phyloP scores from a whole-genome alignment of 23 tunicate species.

The Styela clava region DNA sequence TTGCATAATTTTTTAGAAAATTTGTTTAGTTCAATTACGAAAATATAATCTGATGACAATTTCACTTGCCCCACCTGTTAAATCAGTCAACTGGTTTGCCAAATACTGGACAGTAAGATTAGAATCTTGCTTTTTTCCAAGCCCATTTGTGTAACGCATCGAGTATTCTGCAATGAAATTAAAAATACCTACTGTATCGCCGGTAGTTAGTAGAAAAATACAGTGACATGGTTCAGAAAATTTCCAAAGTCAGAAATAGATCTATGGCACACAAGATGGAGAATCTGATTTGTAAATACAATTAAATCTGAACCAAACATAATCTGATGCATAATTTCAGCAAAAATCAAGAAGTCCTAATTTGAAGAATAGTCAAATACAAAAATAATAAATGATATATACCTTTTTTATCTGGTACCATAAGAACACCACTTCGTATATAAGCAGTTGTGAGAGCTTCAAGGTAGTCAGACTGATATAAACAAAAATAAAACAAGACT shows the following conservation, averaged over 20 bases:
- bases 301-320: too few relatives aligned
- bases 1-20: too few relatives aligned
- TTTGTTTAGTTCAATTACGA: too few relatives aligned
- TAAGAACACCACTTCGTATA: conserved; percentile 83
- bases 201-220: not conserved
- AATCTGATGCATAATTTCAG: too few relatives aligned
- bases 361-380: too few relatives aligned
- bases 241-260: too few relatives aligned
- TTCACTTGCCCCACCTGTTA: conserved; percentile 49
- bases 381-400: too few relatives aligned
- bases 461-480: conserved; percentile 67
- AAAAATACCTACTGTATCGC: conserved; percentile 2
- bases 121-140: conserved; percentile 47
- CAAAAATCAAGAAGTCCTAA: too few relatives aligned
- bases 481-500: not conserved
- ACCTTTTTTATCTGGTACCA: conserved; percentile 85
- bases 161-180: conserved; percentile 42
- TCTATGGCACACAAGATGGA: too few relatives aligned
- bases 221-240: not conserved
- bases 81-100: conserved; percentile 47
- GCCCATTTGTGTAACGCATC: conserved; percentile 61
- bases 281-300: too few relatives aligned
- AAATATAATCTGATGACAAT: too few relatives aligned
- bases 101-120: conserved; percentile 57
- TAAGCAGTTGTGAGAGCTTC: conserved; percentile 87